Conservation (phyloP, 2,797 vertebrate species). For the Ispidina lecontei region DNA sequence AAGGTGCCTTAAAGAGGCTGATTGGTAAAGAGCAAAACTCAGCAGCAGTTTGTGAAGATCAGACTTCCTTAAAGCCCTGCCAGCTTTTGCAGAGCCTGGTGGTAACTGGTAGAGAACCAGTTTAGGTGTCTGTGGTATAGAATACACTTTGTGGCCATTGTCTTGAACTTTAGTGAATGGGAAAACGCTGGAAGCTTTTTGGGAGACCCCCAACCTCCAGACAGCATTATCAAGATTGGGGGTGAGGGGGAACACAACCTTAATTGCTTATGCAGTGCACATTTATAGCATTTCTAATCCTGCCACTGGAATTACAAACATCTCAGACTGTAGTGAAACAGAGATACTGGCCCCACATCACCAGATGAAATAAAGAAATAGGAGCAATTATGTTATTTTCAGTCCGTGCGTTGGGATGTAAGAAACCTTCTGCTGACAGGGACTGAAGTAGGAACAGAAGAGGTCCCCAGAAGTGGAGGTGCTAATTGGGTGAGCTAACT, state of each 20-base stretch:
- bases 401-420: not conserved
- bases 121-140: rapidly evolving
- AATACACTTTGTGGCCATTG: not conserved
- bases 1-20: not conserved
- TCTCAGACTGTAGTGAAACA: rapidly evolving
- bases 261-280: not conserved
- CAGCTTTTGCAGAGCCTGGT: not conserved
- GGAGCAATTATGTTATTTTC: not conserved
- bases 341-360: not conserved
- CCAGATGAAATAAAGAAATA: not conserved
- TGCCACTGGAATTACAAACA: not conserved
- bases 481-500: not conserved
- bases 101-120: not conserved
- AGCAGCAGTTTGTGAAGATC: not conserved
- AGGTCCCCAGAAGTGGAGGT: not conserved
- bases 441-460: not conserved
- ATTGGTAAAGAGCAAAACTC: not conserved
- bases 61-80: not conserved
- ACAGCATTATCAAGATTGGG: not conserved
- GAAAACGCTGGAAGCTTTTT: not conserved
- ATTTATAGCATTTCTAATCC: not conserved
- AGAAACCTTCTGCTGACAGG: not conserved
- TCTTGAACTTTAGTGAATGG: not conserved
- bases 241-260: not conserved
- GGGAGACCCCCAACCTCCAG: rapidly evolving